These are phyloP conservation scores for Polylopha cassiicola DNA, from an alignment of 2,888 invertebrate species.

Conservation along the genomic window DNA sequence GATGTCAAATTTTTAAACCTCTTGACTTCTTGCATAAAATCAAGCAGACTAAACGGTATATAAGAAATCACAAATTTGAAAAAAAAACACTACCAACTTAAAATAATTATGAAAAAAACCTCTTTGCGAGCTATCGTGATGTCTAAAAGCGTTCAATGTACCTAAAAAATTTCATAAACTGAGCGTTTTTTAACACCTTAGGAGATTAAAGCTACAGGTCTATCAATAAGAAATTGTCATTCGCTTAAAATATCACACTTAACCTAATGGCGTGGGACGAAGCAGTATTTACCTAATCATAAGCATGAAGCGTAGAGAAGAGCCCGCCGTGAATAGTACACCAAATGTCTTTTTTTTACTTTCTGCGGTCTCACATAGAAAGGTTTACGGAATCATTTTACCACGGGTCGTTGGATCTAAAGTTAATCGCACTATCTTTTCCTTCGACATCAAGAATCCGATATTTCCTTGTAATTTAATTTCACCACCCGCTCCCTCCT, in stretches of 20 bases:
- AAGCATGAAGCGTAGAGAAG: not conserved
- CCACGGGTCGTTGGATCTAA: no score
- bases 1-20: no score
- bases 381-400: no score
- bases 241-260: constrained; percentile 1
- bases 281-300: not conserved
- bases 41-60: no score
- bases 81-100: not conserved
- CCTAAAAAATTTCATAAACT: not conserved
- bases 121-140: no score
- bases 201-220: constrained; percentile 6
- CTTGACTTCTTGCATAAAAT: no score
- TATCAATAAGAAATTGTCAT: constrained; percentile 5
- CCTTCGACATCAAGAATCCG: not conserved
- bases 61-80: no score
- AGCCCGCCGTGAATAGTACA: no score
- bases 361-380: no score
- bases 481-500: constrained; percentile 4
- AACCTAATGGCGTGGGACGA: constrained; percentile 4
- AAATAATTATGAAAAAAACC: no score
- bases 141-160: not conserved
- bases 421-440: not conserved
- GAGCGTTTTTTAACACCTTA: constrained; percentile 2
- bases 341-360: no score
- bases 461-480: not conserved